Conservation (phyloP, 2,797 vertebrate species). For the Mormyrops boulengeri region DNA sequence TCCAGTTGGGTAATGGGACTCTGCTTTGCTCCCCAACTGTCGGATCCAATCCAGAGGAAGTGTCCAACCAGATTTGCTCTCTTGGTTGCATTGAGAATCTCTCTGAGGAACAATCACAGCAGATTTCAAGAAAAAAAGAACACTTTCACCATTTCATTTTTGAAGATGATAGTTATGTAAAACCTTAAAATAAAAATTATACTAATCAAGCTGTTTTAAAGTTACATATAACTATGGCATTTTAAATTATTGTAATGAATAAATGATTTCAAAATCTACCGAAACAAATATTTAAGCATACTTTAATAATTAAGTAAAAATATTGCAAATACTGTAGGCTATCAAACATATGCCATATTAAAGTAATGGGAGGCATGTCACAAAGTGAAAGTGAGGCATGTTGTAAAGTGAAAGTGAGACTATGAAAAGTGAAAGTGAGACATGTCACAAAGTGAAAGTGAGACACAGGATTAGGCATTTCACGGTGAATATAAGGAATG, state of each 20-base stretch:
- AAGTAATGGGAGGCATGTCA: background rate
- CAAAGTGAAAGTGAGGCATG: background rate
- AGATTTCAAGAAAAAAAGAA: background rate
- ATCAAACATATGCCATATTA: background rate
- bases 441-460: background rate
- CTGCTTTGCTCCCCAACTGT: constrained; percentile 92
- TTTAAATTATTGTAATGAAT: background rate
- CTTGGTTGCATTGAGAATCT: constrained; percentile 84
- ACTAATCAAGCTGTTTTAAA: background rate
- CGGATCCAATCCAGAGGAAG: constrained; percentile 92
- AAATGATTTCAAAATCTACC: background rate
- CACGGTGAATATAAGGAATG: background rate
- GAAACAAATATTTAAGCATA: background rate
- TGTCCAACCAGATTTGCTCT: constrained; percentile 81
- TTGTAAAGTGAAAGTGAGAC: background rate
- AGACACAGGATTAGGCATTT: background rate
- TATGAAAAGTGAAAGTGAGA: background rate
- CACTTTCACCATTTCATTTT: background rate
- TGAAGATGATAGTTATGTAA: background rate
- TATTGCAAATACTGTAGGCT: background rate
- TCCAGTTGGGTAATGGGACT: constrained; percentile 78
- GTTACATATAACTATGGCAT: background rate
- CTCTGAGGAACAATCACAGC: constrained; percentile 56
- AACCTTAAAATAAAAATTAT: background rate
- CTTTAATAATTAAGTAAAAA: background rate